Conservation (phyloP, 1,140 invertebrate genomes). For the Drosophila erecta region DNA sequence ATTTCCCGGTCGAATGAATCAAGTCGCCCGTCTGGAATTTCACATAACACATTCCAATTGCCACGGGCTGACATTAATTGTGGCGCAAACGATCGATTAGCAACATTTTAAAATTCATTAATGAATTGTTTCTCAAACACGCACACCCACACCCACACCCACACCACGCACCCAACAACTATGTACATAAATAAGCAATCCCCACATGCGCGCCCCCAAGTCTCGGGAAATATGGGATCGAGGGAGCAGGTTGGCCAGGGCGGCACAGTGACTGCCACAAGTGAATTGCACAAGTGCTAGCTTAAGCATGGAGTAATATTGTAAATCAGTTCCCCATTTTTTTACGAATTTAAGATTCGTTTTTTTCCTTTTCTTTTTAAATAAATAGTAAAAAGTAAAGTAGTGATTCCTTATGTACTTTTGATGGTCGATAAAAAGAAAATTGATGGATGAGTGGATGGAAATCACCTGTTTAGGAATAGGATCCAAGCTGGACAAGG, state of each 20-base stretch:
- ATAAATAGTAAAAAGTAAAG: too few relatives aligned
- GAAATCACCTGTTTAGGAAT: not conserved
- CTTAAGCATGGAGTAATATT: too few relatives aligned
- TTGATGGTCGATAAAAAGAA: too few relatives aligned
- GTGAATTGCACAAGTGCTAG: conserved; percentile 4
- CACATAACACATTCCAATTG: conserved; percentile 77
- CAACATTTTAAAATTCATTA: conserved; percentile 81
- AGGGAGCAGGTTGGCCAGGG: conserved; percentile 43
- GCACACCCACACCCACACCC: conserved; percentile 15
- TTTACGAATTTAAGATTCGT: too few relatives aligned
- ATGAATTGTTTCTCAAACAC: conserved; percentile 79
- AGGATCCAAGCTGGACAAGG: not conserved
- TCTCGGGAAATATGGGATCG: conserved; percentile 17
- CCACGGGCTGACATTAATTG: conserved; percentile 76
- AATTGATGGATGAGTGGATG: too few relatives aligned
- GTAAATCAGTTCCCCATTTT: not conserved
- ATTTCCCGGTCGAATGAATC: conserved; percentile 48
- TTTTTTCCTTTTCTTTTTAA: not conserved
- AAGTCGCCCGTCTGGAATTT: conserved; percentile 39
- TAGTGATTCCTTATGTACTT: too few relatives aligned
- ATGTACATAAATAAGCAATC: conserved; percentile 76
- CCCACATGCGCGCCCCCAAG: conserved; percentile 56
- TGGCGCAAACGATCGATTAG: conserved; percentile 82
- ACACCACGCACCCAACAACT: conserved; percentile 43
- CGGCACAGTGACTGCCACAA: conserved; percentile 36